Evolutionary conservation across 2,113 vertebrate species (phyloP).

Genomic region (Chiloscyllium plagiosum): DNA sequence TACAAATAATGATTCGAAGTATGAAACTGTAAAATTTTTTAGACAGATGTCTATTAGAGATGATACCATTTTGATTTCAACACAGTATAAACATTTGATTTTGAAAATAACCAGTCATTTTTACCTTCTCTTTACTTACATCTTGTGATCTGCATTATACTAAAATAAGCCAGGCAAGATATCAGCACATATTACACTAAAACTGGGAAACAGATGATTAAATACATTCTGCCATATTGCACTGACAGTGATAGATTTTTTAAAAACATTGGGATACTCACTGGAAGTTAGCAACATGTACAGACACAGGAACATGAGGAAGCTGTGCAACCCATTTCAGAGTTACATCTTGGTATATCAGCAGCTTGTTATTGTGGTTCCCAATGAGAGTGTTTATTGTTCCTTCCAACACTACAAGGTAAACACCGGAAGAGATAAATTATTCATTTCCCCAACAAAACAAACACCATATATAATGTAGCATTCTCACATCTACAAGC

Average conservation of each 20-base stretch:
- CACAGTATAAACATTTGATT: neutral
- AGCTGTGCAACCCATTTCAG: constrained; percentile 91
- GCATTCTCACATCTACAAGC: neutral
- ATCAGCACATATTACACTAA: neutral
- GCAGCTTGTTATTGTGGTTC: constrained; percentile 81
- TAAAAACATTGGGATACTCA: constrained; percentile 56
- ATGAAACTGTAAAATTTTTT: neutral
- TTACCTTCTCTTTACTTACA: neutral
- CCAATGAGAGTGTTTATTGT: constrained; percentile 77
- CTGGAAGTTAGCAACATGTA: constrained; percentile 76
- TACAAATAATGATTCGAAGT: too few relatives aligned
- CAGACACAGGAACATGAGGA: constrained; percentile 69
- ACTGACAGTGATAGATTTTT: neutral
- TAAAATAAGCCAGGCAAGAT: neutral
- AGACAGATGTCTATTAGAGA: neutral
- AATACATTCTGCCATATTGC: neutral
- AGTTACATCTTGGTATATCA: constrained; percentile 84
- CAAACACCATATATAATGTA: neutral
- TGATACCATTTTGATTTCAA: neutral
- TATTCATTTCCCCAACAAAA: constrained; percentile 3
- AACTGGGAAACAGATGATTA: neutral
- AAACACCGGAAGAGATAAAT: constrained; percentile 32
- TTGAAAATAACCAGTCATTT: neutral
- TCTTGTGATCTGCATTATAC: neutral
- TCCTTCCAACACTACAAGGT: constrained; percentile 73